Percentiles rank a stretch among this genome's conserved stretches.
phyloP scores from a whole-genome alignment of 2,113 vertebrate species.

The mouse (Mus musculus) region GRCm39 chr17:35918001-35918500 shows the following conservation, averaged over 20 bases:
- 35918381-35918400: neutral
- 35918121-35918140: too few species aligned
- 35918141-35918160: too few species aligned
- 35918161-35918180: too few species aligned
- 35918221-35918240: neutral
- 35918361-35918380: neutral
- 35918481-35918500: neutral
- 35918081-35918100: too few species aligned
- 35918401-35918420: neutral
- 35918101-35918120: too few species aligned
- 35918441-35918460: neutral
- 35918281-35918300: neutral
- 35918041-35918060: too few species aligned
- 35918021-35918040: too few species aligned
- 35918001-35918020: too few species aligned
- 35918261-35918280: neutral
- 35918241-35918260: neutral
- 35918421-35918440: neutral
- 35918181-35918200: neutral
- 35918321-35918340: neutral
- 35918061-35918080: too few species aligned
- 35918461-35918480: neutral
- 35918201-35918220: neutral
- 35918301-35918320: neutral
- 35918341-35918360: neutral